Base-by-base conservation (phyloP, 2,113 vertebrate species). In the Setophaga coronata region DNA sequence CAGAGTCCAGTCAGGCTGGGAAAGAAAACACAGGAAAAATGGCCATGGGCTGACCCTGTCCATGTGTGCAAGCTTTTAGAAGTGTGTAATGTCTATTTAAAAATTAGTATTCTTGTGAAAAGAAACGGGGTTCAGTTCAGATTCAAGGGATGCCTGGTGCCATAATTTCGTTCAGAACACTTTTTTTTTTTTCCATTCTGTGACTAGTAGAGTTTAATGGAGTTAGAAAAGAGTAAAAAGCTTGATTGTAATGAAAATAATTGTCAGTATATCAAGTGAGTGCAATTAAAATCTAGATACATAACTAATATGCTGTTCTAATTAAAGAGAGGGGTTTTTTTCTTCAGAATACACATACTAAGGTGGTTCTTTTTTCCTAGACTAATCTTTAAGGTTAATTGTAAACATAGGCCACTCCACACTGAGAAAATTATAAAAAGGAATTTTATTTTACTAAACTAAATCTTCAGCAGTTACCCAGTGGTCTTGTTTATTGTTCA, bases 221-320 rank as follows among this genome's bases (percentile, higher is more conserved):
- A 82, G 21, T 34, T 82, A 72, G 34, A 64, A 91, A 81, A 87
- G 69, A 73, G 34, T 67, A 69, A 92, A 60, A 66, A 84, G 57
- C 43, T 95, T 97, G 90, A 95, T 90, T 96, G 40, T 97, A 96
- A 95, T 65, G 76, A 91, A 94, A 96, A 87, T 94, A 84, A 78
- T 92, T 91, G 91, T 95, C 77, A 96, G 24, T 62, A 3, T 64
- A 82, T 97, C 90, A 96, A 93, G 47, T 80, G 57, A 53, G 50
- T 67, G 61, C 60, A 96, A 97, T 96, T 96, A 96, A 69, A 83
- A 84, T 88, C 90, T 67, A 91, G 61, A 76, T 87, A 81, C 66
- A 82, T 83, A 82, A 91, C 95, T 97, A 96, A 94, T 92, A 47
- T 50, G 76, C 62, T 43, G 51, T 93, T 62, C 13, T 89, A 96